Conservation (phyloP, 1,140 invertebrate species). For the Linepithema humile region DNA sequence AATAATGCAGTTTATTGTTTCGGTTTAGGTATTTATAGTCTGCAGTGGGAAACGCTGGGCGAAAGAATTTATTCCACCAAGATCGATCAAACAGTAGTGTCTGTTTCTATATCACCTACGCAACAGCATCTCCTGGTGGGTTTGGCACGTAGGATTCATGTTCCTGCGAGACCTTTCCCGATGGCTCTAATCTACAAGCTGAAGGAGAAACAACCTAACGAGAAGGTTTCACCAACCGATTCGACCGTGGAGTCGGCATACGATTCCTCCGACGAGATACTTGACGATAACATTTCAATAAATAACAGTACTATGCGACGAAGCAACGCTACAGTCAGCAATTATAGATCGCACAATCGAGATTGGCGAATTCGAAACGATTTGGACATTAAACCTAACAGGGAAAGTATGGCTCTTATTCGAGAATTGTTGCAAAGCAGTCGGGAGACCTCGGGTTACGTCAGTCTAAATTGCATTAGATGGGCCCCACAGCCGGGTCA, state of each 20-base stretch:
- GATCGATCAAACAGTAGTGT: constrained; percentile 92
- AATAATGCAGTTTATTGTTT: too few relatives aligned
- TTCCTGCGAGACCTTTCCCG: constrained; percentile 83
- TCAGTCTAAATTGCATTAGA: constrained; percentile 92
- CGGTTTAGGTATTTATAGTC: constrained; percentile 90
- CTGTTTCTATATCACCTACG: constrained; percentile 92
- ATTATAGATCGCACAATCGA: constrained; percentile 41
- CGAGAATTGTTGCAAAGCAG: constrained; percentile 87
- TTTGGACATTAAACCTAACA: constrained; percentile 66
- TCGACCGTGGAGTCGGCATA: constrained; percentile 11
- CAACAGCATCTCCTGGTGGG: constrained; percentile 92
- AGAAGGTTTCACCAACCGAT: constrained; percentile 26
- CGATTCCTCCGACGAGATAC: constrained; percentile 34
- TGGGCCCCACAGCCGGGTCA: constrained; percentile 93
- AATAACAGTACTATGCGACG: constrained; percentile 1
- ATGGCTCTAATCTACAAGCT: constrained; percentile 89
- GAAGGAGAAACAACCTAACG: constrained; percentile 72
- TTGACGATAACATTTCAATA: constrained; percentile 26
- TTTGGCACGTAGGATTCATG: constrained; percentile 86
- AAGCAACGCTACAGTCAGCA: constrained; percentile 16
- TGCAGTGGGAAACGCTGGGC: constrained; percentile 89
- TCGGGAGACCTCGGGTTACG: constrained; percentile 85
- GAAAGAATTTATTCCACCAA: constrained; percentile 91
- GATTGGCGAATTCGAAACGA: constrained; percentile 66
- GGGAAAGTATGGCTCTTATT: constrained; percentile 85